Evolutionary conservation across 2,888 invertebrate genomes (phyloP).

Genomic region (Eupithecia dodoneata): DNA sequence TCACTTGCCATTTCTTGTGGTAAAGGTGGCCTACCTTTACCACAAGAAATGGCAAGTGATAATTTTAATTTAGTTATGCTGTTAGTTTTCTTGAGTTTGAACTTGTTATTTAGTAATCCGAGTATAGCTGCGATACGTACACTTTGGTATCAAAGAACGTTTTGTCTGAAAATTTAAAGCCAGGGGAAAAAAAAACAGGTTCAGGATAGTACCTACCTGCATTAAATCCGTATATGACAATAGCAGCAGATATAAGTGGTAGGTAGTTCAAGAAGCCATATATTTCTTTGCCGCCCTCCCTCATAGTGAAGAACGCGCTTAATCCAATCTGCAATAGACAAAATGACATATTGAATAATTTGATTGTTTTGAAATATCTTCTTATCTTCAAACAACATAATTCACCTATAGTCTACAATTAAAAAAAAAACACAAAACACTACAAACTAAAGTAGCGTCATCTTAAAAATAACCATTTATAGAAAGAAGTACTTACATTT

Average conservation of each 20-base stretch:
- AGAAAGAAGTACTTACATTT: neutral
- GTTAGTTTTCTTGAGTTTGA: no score
- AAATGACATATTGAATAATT: neutral
- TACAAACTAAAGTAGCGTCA: neutral
- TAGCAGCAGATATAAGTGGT: constrained; percentile 56
- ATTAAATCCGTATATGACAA: constrained; percentile 55
- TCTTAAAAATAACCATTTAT: neutral
- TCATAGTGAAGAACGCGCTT: constrained; percentile 58
- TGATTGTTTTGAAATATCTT: no score
- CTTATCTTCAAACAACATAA: neutral
- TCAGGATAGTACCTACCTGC: constrained; percentile 47
- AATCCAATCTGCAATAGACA: constrained; percentile 52
- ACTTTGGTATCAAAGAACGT: neutral
- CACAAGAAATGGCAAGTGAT: no score
- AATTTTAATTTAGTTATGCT: no score
- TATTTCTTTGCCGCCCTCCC: constrained; percentile 43
- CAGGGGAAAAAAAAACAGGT: neutral
- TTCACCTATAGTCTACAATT: neutral
- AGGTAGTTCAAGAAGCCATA: constrained; percentile 58
- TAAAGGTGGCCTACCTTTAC: no score
- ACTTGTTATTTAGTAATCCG: no score
- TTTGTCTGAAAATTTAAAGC: neutral
- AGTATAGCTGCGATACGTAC: neutral
- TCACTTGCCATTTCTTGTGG: no score
- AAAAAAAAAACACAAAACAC: no score